Conservation (phyloP, 2,113 vertebrate species). For the Chionodraco myersi region DNA sequence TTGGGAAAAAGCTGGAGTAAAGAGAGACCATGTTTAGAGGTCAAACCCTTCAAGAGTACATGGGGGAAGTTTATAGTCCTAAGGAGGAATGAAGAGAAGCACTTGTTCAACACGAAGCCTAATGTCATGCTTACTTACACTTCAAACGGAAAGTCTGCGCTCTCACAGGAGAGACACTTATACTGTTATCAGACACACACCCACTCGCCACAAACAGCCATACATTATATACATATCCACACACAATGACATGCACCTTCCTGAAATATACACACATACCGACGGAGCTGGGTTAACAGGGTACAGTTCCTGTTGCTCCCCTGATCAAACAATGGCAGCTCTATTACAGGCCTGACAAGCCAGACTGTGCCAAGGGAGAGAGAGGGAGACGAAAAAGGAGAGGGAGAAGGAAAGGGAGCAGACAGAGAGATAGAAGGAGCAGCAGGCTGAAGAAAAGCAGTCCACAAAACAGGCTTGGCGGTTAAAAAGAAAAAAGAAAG, state of each 20-base stretch:
- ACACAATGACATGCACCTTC: constrained; percentile 60
- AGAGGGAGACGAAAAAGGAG: constrained; percentile 40
- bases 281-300: constrained; percentile 73
- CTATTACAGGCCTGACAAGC: constrained; percentile 82
- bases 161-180: constrained; percentile 47
- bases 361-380: constrained; percentile 69
- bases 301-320: constrained; percentile 81
- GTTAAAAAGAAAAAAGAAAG: constrained; percentile 41
- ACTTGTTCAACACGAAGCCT: constrained; percentile 68
- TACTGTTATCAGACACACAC: constrained; percentile 49
- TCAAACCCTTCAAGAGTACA: constrained; percentile 50
- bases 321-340: constrained; percentile 83
- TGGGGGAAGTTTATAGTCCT: constrained; percentile 61
- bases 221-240: constrained; percentile 54
- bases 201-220: constrained; percentile 44
- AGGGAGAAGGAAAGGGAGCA: constrained; percentile 49
- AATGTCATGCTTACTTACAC: constrained; percentile 68
- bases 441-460: constrained; percentile 70
- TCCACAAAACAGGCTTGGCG: constrained; percentile 66
- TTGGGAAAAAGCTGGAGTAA: constrained; percentile 36
- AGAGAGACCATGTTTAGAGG: constrained; percentile 51
- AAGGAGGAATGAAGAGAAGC: constrained; percentile 54
- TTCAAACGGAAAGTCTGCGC: constrained; percentile 54
- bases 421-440: constrained; percentile 60
- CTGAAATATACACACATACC: constrained; percentile 54